Evolutionary conservation across 2,797 vertebrate genomes (phyloP), one percentile per base, ranked within the genome.

Genomic region (Salmo trutta): DNA sequence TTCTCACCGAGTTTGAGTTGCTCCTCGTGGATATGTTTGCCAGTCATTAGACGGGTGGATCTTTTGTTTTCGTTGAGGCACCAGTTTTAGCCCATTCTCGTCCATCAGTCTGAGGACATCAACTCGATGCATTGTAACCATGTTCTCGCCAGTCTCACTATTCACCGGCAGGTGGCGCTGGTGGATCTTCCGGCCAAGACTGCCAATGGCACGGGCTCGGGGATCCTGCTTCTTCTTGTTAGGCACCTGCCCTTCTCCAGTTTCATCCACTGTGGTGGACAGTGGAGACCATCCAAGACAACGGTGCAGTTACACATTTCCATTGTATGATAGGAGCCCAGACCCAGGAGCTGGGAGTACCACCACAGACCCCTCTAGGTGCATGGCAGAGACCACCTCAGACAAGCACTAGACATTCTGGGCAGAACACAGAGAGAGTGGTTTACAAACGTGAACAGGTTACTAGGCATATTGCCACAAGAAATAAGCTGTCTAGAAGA

Each of bases 1-100:
- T 90, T 91, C 77, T 97, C 95, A 33, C 95, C 78, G 0, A 88
- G 91, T 69, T 83, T 94, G 41, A 97, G 79, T 79, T 97, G 96
- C 69, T 98, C 96, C 72, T 96, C 93, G 0, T 96, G 92, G 74
- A 99, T 95, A 92, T 98, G 96, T 70, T 93, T 90, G 10, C 98
- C 97, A 0, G 92, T 96, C 95, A 99, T 95, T 74, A 99, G 92
- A 96, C 81, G 0, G 98, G 96, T 2, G 97, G 97, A 4, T 97
- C 93, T 1, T 66, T 85, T 66, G 0, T 87, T 68, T 10, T 93
- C 86, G 1, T 2, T 84, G 71, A 96, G 91, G 83, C 79, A 99
- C 96, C 71, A 98, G 82, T 62, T 95, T 96, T 70, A 99, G 89
- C 16, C 88, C 88, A 0, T 75, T 87, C 47, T 95, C 71, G 0